Evolutionary conservation across 1,140 invertebrate genomes (phyloP), one percentile per base, ranked within the genome.

Genomic region (Leucophenga varia): DNA sequence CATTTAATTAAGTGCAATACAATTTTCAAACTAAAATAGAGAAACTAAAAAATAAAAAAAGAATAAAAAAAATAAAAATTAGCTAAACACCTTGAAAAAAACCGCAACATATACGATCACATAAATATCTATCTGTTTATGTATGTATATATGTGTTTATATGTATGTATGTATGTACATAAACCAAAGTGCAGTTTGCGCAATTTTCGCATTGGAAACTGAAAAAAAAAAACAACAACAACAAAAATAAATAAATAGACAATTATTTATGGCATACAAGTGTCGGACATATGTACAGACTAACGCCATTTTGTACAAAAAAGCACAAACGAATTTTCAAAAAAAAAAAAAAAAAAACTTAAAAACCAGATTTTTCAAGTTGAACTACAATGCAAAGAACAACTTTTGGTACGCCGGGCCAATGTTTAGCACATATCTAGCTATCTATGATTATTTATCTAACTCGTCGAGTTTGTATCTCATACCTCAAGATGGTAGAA

Each of bases 231-330:
- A 42, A 20, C 54, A 36, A 49, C 45, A 41, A 19, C 43, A 55
- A 55, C 13, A 41, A 40, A 43, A 61, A 52, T 61, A 64, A 51
- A 60, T 64, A 64, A 64, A 56, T 57, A 58, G 61, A 55, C 61
- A 65, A 61, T 65, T 65, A 65, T 63, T 65, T 67, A 59, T 65
- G 61, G 55, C 61, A 57, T 65, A 61, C 49, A 55, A 55, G 57
- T 54, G 52, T 49, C 61, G 54, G 65, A 61, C 49, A 55, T 52
- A 54, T 54, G 52, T 49, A 46, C 50, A 54, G 43, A 56, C 54
- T 56, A 56, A 51, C 30, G 43, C 43, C 10, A 8, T 14, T 14
- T 44, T 40, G 47, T 43, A 52, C 45, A 12, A 6, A 28, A 28
- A 6, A 7, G 25, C 25, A 28, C 6, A 6, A 28, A 28, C 25